Evolutionary conservation across 2,113 vertebrate genomes (phyloP), one percentile per base, ranked within the genome.

Genomic region (Chloropsis cyanopogon): DNA sequence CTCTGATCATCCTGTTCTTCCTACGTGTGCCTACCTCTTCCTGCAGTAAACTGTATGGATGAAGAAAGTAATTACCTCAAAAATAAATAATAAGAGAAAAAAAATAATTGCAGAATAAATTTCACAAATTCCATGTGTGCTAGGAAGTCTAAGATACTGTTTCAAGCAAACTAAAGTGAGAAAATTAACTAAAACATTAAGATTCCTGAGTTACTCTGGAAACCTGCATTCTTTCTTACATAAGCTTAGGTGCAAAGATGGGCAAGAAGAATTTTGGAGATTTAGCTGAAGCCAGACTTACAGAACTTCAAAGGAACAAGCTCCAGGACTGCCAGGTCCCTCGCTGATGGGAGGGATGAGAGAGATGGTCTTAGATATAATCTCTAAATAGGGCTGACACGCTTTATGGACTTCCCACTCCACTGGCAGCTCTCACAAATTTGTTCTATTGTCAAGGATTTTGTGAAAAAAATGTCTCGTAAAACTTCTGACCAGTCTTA

Each of bases 401-500:
- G 0, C 14, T 63, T 59, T 80, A 39, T 70, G 79, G 44, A 13
- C 44, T 84, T 91, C 80, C 65, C 47, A 57, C 29, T 75, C 47
- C 35, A 35, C 39, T 73, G 33, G 54, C 77, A 90, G 13, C 42
- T 44, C 44, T 70, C 52, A 80, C 2, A 70, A 88, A 81, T 50
- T 65, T 90, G 37, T 80, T 37, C 54, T 71, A 65, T 90, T 95
- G 64, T 42, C 68, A 88, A 92, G 59, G 47, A 88, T 86, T 78
- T 92, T 61, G 31, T 72, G 37, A 29, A 41, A 79, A 76, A 70
- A 60, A 64, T 2, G 33, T 57, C 71, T 76, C 83, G 29, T 86
- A 76, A 93, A 94, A 92, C 82, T 96, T 79, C 63, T 80, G 71
- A 80, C 79, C 68, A 82, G 57, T 73, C 70, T 88, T 92, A 90